phyloP scores from a whole-genome alignment of 2,797 vertebrate species.

The Podarcis lilfordi region DNA sequence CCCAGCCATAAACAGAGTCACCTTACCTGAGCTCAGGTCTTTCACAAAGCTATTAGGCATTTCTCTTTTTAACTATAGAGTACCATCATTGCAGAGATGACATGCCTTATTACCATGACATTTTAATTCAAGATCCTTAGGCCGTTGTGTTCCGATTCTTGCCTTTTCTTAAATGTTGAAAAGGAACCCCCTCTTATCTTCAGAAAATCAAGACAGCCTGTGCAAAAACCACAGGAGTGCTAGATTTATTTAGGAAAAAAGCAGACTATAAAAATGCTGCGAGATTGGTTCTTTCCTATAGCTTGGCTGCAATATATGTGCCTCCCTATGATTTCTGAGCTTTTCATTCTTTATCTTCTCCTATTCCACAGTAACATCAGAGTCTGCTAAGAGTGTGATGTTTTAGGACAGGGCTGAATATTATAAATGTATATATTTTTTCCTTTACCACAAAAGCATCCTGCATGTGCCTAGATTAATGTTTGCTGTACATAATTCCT shows the following conservation, averaged over 20 bases:
- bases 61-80: neutral
- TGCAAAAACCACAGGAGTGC: neutral
- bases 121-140: neutral
- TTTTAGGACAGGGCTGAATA: no score
- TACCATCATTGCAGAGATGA: neutral
- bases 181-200: neutral
- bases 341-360: neutral
- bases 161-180: neutral
- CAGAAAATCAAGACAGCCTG: neutral
- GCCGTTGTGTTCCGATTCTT: neutral
- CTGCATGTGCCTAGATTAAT: neutral
- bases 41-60: neutral
- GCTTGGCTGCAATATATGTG: neutral
- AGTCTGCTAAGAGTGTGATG: no score
- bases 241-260: neutral
- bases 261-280: neutral
- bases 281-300: neutral
- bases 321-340: neutral
- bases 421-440: neutral
- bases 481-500: neutral
- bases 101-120: slow-evolving; percentile 7
- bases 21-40: neutral
- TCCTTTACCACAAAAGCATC: neutral
- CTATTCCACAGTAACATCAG: no score
- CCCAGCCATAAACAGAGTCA: neutral